A percentile compares a stretch with the other conserved stretches of the same genome.
These are phyloP conservation scores for Ondatra zibethicus DNA, from an alignment of 2,113 vertebrate genomes.

Conservation along the genomic window DNA sequence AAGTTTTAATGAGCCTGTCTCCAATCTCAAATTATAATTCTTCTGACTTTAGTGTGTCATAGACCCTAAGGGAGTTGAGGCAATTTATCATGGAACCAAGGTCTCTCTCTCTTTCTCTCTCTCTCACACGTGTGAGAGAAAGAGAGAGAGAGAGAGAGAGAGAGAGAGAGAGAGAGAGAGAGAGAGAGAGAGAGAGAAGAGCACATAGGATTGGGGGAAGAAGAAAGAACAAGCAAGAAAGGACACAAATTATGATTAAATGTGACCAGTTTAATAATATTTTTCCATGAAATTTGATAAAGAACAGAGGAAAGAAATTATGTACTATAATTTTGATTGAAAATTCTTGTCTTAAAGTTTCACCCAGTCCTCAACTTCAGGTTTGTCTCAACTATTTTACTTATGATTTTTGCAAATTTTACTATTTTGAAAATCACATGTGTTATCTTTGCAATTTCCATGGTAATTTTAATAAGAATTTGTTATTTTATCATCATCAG, in stretches of 20 bases:
- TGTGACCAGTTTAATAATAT: neutral
- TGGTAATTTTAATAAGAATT: neutral
- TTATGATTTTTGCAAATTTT: neutral
- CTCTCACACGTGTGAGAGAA: too few relatives aligned
- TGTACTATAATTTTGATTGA: neutral
- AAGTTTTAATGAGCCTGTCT: neutral
- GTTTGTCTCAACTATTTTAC: neutral
- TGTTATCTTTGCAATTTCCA: neutral
- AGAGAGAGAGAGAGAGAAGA: neutral
- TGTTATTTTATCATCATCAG: neutral
- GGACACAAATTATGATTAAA: neutral
- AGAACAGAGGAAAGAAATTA: neutral
- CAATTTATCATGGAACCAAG: neutral
- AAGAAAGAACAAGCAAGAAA: neutral
- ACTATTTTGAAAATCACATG: neutral
- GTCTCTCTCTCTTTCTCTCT: too few relatives aligned
- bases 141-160: neutral
- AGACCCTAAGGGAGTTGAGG: neutral
- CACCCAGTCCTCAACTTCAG: neutral
- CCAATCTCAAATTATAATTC: rapidly evolving
- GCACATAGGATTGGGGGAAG: neutral
- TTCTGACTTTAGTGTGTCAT: neutral
- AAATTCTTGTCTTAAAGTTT: neutral
- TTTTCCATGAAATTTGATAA: neutral
- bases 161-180: neutral